These are phyloP conservation scores for Siphamia tubifer DNA, from an alignment of 2,113 vertebrate species.

Conservation along the genomic window DNA sequence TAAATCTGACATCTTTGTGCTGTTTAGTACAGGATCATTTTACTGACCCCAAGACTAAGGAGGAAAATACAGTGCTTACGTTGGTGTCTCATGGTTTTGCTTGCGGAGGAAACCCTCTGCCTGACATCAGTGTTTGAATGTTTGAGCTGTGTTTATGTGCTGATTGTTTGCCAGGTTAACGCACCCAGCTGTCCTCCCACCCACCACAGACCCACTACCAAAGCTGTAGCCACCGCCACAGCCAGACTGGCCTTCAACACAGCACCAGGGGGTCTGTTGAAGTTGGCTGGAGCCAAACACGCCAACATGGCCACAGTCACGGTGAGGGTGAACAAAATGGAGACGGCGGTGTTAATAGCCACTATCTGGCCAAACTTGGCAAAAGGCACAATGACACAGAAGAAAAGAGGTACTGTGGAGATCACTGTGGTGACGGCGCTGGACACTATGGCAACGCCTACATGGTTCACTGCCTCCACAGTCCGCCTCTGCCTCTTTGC, in stretches of 20 bases:
- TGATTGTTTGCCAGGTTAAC: conserved; percentile 58
- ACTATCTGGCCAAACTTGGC: conserved; percentile 98
- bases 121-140: conserved; percentile 51
- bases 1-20: conserved; percentile 70
- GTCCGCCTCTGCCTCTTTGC: conserved; percentile 85
- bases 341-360: conserved; percentile 92
- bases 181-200: conserved; percentile 69
- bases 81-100: conserved; percentile 9
- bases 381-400: conserved; percentile 98
- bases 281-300: conserved; percentile 85
- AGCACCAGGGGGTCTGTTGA: conserved; percentile 86
- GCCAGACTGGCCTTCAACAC: conserved; percentile 88
- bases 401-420: conserved; percentile 93
- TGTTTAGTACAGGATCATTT: conserved; percentile 43
- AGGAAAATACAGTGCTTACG: conserved; percentile 11
- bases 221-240: conserved; percentile 71
- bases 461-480: conserved; percentile 86
- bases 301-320: conserved; percentile 91
- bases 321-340: conserved; percentile 91
- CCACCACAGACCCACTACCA: conserved; percentile 83
- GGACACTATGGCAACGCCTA: conserved; percentile 94
- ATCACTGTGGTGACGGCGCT: conserved; percentile 93
- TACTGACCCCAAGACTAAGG: background rate
- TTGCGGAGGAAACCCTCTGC: conserved; percentile 32
- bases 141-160: conserved; percentile 33